Evolutionary conservation across 2,113 vertebrate species (phyloP).

Genomic region (Indicator maculatus): DNA sequence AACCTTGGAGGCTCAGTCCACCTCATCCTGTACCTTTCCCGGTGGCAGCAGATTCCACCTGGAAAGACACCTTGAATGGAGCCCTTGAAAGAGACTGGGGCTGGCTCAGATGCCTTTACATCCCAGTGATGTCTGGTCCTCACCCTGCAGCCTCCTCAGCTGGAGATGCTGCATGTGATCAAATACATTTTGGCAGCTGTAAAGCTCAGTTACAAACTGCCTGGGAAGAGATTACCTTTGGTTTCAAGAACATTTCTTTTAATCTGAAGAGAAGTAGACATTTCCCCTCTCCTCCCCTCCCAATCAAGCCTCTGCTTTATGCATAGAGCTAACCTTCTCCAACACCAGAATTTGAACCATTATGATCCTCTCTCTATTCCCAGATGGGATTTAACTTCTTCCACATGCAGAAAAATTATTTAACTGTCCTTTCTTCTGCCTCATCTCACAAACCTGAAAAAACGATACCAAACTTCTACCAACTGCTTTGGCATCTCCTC

Average conservation of each 20-base stretch:
- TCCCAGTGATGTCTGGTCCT: background rate
- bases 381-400: background rate
- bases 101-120: background rate
- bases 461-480: background rate
- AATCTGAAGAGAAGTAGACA: background rate
- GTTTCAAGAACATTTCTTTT: background rate
- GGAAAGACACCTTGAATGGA: background rate
- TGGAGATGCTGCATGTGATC: background rate
- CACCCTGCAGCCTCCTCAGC: background rate
- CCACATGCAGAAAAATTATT: background rate
- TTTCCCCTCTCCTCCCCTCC: background rate
- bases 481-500: background rate
- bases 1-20: background rate
- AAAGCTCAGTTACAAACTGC: conserved; percentile 16
- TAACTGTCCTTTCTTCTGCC: background rate
- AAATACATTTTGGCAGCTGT: conserved; percentile 37
- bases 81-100: background rate
- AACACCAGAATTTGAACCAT: background rate
- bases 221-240: conserved; percentile 4
- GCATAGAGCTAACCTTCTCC: background rate
- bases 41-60: background rate
- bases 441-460: background rate
- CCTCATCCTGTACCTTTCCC: rapidly evolving
- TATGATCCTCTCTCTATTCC: background rate
- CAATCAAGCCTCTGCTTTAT: background rate